Evolutionary conservation across 2,113 vertebrate species (phyloP), one percentile per base, ranked within the genome.

Genomic region (Clarias magur): DNA sequence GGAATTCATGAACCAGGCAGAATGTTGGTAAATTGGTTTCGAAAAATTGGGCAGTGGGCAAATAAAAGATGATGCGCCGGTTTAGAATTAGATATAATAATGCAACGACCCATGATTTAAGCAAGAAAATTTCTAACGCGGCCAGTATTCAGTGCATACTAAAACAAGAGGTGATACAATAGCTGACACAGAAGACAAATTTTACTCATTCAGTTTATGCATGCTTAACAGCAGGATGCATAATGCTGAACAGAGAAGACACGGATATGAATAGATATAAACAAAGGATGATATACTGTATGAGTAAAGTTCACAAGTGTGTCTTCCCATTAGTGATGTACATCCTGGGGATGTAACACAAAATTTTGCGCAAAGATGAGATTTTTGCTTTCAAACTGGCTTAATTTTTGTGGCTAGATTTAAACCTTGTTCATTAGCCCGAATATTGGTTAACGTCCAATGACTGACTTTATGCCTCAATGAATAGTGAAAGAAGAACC

Each of bases 1-100:
- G 92, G 92, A 93, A 94, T 93, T 88, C 89, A 92, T 93, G 92
- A 93, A 92, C 92, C 90, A 91, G 84, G 88, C 91, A 86, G 88
- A 92, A 90, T 91, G 89, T 88, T 90, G 91, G 86, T 89, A 92
- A 94, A 93, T 92, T 92, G 90, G 87, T 90, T 91, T 92, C 90
- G 83, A 93, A 92, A 94, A 94, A 94, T 89, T 84, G 84, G 21
- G 59, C 88, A 25, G 42, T 65, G 70, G n/a, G n/a, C 53, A 87
- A 59, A 89, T 65, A 91, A 91, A 88, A 87, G 91, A 92, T 90
- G 81, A 91, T 85, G 85, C 86, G 81, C 87, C 60, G 89, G 86
- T 90, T 86, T 83, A 60, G 54, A 88, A 90, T 87, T 65, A 57
- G 19, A 80, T 86, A 54, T 89, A 91, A 75, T 83, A 85, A 42